Evolutionary conservation across 2,113 vertebrate genomes (phyloP).

Genomic region (Orcinus orca): DNA sequence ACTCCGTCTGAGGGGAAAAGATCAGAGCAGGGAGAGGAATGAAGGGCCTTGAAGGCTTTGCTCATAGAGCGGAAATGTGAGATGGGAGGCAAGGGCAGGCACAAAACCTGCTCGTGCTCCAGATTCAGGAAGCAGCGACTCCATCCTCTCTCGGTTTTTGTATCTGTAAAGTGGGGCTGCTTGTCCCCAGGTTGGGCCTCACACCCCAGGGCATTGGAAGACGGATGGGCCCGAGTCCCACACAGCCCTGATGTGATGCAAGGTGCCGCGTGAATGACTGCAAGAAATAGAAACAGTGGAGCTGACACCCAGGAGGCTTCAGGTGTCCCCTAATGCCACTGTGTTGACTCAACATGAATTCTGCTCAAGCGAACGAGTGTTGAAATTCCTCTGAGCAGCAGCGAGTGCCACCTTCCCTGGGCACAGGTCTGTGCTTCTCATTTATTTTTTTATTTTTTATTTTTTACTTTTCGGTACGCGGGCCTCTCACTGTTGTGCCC

Average conservation of each 20-base stretch:
- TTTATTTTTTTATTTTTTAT: no score
- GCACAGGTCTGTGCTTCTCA: background rate
- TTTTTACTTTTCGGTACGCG: no score
- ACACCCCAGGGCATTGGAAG: background rate
- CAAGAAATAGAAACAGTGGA: background rate
- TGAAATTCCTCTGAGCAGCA: background rate
- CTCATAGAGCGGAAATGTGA: background rate
- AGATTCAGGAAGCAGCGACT: background rate
- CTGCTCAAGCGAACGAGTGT: background rate
- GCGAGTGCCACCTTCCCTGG: background rate
- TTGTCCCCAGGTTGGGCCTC: background rate
- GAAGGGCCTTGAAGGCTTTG: background rate
- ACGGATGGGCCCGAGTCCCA: background rate
- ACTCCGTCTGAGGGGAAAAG: background rate
- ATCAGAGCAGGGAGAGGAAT: background rate
- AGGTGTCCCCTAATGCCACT: background rate
- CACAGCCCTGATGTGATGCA: background rate
- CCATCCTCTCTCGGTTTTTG: background rate
- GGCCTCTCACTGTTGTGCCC: no score
- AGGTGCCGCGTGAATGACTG: background rate
- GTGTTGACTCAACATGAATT: background rate
- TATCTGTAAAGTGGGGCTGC: slow-evolving; percentile 8
- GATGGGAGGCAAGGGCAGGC: background rate
- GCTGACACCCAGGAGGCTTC: background rate
- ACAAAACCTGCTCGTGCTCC: background rate